Evolutionary conservation across 2,888 invertebrate genomes (phyloP), one percentile per base, ranked within the genome.

Genomic region (Harmothoe impar): DNA sequence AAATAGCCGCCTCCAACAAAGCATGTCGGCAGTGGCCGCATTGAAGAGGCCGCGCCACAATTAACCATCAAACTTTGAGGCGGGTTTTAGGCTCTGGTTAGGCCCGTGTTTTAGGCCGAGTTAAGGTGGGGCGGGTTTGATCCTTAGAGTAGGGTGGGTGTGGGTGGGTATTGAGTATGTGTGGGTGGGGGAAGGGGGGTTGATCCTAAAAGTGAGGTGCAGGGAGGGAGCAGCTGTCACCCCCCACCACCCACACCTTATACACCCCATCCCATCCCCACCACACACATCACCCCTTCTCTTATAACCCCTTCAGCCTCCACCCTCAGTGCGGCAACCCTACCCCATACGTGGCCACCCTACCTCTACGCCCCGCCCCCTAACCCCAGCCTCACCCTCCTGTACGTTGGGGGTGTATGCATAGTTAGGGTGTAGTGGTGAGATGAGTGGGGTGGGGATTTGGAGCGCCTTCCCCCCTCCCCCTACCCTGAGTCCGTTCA

Each of bases 51-150:
- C 25, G 72, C 7, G 81, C 81, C 81, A 81, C 81, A 81, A 43
- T 81, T 81, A 81, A 81, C 81, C 29, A 72, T 72, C 25, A 72
- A 72, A 72, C 72, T 72, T 72, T 33, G 15, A 81, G 81, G 81
- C 81, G 10, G 31, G 23, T 43, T 23, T 35, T 35, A 81, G 81
- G 81, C 77, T 25, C 31, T 77, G 17, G 31, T 77, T 77, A 77
- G 77, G 77, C 31, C 17, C 5, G 29, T 33, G 81, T 29, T 23
- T 31, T 77, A 77, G 77, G 77, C 77, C 31, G 1, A 29, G 29
- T 17, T 77, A n/a, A 62, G 62, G 62, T 15, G 0, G n/a, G 77
- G 77, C 17, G n/a, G 77, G 77, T 77, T 77, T 77, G 77, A 77
- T 77, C 77, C 31, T 29, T 1, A 12, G n/a, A 7, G 43, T 43